Percentiles rank a stretch among this genome's conserved stretches.
These are phyloP conservation scores for Galerucella nymphaeae DNA, from an alignment of 2,888 invertebrate species.

Conservation along the genomic window DNA sequence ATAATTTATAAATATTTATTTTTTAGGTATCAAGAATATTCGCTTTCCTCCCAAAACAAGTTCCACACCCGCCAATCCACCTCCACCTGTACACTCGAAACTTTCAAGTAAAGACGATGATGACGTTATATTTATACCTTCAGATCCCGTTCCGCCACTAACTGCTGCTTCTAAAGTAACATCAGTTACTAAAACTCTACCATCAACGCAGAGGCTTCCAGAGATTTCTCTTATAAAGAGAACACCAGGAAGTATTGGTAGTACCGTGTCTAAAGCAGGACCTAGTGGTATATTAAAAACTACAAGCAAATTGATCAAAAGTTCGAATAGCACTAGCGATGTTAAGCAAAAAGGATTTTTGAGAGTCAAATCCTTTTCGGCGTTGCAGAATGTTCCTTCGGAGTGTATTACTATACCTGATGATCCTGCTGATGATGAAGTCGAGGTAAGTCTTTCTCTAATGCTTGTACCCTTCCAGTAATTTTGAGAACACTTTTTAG, in stretches of 20 bases:
- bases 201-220: conserved; percentile 15
- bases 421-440: conserved; percentile 47
- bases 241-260: not conserved
- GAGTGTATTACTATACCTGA: conserved; percentile 61
- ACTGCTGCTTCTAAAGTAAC: conserved; percentile 26
- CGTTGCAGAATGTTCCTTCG: conserved; percentile 55
- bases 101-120: conserved; percentile 60
- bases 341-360: conserved; percentile 44
- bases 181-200: conserved; percentile 29
- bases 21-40: conserved; percentile 58
- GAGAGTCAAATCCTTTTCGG: conserved; percentile 57
- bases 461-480: too few species aligned
- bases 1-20: not conserved
- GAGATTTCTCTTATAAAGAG: not conserved
- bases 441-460: not conserved
- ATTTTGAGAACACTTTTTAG: not conserved
- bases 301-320: not conserved
- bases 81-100: not conserved
- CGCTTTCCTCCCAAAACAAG: conserved; percentile 65
- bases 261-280: conserved; percentile 14
- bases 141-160: conserved; percentile 39
- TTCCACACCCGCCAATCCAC: conserved; percentile 46
- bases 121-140: conserved; percentile 65
- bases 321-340: not conserved
- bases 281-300: conserved; percentile 22